phyloP scores from a whole-genome alignment of 2,113 vertebrate genomes.

The Pelvicachromis taeniatus region DNA sequence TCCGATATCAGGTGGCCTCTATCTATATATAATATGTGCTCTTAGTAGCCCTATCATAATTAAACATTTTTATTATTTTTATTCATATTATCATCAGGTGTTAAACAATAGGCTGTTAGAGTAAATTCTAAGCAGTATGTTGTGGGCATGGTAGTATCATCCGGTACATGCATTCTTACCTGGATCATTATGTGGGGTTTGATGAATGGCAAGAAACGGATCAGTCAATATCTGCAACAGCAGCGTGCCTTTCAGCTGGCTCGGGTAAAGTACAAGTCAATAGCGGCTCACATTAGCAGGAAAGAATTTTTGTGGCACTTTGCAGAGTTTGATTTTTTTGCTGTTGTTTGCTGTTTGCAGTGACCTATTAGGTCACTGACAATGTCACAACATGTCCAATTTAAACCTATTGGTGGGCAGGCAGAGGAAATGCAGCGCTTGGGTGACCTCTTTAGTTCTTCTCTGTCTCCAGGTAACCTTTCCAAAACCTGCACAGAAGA shows the following conservation, averaged over 20 bases:
- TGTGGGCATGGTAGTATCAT: background rate
- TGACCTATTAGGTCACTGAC: background rate
- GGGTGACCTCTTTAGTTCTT: conserved; percentile 2
- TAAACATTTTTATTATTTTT: background rate
- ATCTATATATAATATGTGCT: background rate
- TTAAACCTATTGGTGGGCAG: background rate
- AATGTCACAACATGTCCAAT: background rate
- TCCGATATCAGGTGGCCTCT: too few relatives aligned
- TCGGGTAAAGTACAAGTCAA: background rate
- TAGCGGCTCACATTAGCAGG: background rate
- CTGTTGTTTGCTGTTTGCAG: background rate
- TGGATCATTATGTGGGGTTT: background rate
- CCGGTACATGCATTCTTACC: background rate
- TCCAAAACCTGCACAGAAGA: conserved; percentile 84
- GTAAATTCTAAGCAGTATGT: background rate
- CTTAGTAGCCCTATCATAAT: background rate
- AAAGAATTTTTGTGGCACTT: background rate
- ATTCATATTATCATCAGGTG: background rate
- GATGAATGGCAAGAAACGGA: background rate
- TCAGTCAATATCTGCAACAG: background rate
- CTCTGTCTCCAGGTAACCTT: conserved; percentile 79
- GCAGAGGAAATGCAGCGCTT: background rate
- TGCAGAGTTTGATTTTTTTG: background rate
- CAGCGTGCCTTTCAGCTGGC: background rate
- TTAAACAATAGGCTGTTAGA: background rate